Evolutionary conservation across 2,888 invertebrate genomes (phyloP).

Genomic region (Mythimna pallens): DNA sequence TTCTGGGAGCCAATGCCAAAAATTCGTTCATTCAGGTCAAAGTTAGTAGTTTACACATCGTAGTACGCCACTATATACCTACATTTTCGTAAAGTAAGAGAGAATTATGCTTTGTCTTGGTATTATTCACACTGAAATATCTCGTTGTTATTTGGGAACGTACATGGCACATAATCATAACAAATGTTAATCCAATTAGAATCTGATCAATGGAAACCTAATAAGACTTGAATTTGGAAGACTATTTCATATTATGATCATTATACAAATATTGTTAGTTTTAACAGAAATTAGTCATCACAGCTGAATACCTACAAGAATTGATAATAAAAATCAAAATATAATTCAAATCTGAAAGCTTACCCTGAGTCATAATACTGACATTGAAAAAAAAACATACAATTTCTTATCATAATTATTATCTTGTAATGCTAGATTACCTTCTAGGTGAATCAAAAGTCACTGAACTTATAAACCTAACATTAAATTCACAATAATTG

Average conservation of each 20-base stretch:
- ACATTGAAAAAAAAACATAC: conserved; percentile 32
- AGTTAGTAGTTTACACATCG: conserved; percentile 30
- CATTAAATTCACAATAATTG: background rate
- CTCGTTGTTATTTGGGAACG: conserved; percentile 19
- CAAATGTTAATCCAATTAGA: conserved; percentile 62
- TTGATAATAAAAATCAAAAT: conserved; percentile 14
- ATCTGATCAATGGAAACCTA: conserved; percentile 54
- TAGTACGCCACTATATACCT: conserved; percentile 19
- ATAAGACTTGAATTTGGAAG: conserved; percentile 28
- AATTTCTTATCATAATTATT: conserved; percentile 41
- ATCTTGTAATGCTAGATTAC: conserved; percentile 52
- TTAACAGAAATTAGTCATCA: conserved; percentile 32
- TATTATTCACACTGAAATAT: conserved; percentile 16
- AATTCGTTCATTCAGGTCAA: conserved; percentile 47
- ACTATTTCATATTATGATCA: background rate
- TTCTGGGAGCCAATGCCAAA: conserved; percentile 66
- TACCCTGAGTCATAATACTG: conserved; percentile 42
- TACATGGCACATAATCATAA: conserved; percentile 47
- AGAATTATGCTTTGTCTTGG: conserved; percentile 13
- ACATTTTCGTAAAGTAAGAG: conserved; percentile 17
- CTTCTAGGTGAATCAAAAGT: conserved; percentile 30
- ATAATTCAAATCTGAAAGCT: background rate
- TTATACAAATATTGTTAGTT: conserved; percentile 13
- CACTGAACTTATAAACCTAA: conserved; percentile 50
- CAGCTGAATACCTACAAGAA: conserved; percentile 16